Conservation (phyloP, 1,140 invertebrate species). For the Meloidogyne floridensis region DNA sequence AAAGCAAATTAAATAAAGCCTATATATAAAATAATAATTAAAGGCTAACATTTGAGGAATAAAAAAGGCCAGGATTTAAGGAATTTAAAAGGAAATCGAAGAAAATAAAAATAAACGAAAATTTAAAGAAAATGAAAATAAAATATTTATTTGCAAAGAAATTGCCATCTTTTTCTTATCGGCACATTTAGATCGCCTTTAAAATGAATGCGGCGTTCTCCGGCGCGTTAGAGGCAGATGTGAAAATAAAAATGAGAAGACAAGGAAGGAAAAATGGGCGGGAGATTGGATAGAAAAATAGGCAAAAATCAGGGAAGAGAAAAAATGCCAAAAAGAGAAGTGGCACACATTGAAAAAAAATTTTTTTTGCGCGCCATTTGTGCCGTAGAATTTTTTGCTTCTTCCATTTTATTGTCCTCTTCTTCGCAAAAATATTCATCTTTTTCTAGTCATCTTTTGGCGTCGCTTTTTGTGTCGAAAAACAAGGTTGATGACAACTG, state of each 20-base stretch:
- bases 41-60: too few species aligned
- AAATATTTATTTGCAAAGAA: not conserved
- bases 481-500: not conserved
- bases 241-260: not conserved
- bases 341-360: not conserved
- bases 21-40: too few species aligned
- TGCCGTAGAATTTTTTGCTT: not conserved
- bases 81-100: too few species aligned
- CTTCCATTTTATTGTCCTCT: not conserved
- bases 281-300: not conserved
- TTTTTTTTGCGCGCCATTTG: not conserved
- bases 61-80: too few species aligned
- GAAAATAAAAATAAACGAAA: too few species aligned
- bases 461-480: not conserved
- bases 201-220: conserved; percentile 1
- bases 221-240: not conserved
- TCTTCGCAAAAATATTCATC: not conserved
- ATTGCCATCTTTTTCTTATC: conserved; percentile 2
- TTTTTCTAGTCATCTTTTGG: not conserved
- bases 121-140: not conserved
- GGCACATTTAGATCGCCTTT: not conserved
- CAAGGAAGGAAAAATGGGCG: not conserved
- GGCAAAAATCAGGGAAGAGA: not conserved
- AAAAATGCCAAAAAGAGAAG: not conserved
- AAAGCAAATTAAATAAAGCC: too few species aligned